phyloP scores from a whole-genome alignment of 2,113 vertebrate species.

The Tragelaphus scriptus region DNA sequence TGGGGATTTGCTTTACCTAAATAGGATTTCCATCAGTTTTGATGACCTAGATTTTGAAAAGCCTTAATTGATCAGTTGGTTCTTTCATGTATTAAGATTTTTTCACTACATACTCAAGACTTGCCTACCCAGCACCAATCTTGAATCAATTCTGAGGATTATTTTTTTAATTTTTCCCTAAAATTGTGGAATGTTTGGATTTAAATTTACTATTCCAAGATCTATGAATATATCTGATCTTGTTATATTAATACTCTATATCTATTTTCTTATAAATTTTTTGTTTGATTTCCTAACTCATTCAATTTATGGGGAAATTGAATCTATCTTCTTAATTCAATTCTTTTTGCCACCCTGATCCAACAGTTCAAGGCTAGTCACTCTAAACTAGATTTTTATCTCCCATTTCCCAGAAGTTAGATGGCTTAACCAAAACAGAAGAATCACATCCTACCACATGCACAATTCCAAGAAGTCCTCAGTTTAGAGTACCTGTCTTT shows the following conservation, averaged over 20 bases:
- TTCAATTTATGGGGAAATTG: background rate
- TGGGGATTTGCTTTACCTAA: background rate
- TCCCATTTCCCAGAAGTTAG: background rate
- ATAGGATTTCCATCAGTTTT: background rate
- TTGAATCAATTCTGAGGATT: background rate
- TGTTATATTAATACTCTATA: background rate
- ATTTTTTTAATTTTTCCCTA: background rate
- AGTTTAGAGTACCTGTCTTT: background rate
- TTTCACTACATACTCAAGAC: background rate
- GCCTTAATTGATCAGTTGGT: background rate
- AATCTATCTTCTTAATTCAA: background rate
- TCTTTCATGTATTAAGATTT: background rate
- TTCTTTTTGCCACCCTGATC: accelerated
- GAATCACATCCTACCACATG: background rate
- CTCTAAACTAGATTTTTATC: background rate
- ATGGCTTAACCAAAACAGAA: background rate
- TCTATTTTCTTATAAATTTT: background rate
- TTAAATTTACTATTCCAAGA: background rate
- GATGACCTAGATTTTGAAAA: background rate
- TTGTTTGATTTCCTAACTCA: background rate
- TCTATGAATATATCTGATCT: background rate
- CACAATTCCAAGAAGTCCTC: background rate
- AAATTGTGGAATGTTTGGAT: background rate
- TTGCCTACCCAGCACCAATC: background rate
- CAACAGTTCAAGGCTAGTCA: accelerated